A percentile compares a stretch with the other conserved stretches of the same genome.
Evolutionary conservation across 1,140 invertebrate genomes (phyloP).

Genomic region (Meloidogyne hapla): DNA sequence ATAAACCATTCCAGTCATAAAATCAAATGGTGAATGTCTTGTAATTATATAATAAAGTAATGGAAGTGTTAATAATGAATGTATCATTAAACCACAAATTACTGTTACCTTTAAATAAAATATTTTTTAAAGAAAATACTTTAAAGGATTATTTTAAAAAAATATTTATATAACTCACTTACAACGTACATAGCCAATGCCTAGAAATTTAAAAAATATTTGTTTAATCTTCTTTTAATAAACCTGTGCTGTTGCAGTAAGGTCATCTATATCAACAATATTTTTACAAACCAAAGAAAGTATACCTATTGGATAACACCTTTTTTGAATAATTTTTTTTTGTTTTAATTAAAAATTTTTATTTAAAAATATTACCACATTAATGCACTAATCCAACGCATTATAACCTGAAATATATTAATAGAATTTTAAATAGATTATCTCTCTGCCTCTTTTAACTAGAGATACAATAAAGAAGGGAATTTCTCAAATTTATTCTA

Average conservation of each 20-base stretch:
- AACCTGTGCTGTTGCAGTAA: constrained; percentile 77
- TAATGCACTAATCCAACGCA: constrained; percentile 47
- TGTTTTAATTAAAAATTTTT: background rate
- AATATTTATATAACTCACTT: constrained; percentile 71
- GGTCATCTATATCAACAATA: constrained; percentile 81
- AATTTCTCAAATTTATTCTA: no score
- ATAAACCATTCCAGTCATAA: constrained; percentile 74
- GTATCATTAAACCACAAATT: constrained; percentile 70
- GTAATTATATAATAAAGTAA: constrained; percentile 53
- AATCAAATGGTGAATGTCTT: constrained; percentile 71
- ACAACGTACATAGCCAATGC: constrained; percentile 73
- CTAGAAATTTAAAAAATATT: constrained; percentile 13
- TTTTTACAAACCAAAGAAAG: constrained; percentile 84
- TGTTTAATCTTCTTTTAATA: constrained; percentile 68
- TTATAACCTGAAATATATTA: constrained; percentile 19
- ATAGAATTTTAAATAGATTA: background rate
- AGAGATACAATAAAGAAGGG: no score
- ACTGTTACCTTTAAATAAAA: background rate
- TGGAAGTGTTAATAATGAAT: constrained; percentile 71
- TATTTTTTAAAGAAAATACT: no score
- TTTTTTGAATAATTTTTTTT: constrained; percentile 62
- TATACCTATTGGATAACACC: constrained; percentile 85
- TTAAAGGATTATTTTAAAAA: background rate
- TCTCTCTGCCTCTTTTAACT: constrained; percentile 35
- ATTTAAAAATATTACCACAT: constrained; percentile 45